phyloP scores from a whole-genome alignment of 2,113 vertebrate species.

The Labrus mixtus region DNA sequence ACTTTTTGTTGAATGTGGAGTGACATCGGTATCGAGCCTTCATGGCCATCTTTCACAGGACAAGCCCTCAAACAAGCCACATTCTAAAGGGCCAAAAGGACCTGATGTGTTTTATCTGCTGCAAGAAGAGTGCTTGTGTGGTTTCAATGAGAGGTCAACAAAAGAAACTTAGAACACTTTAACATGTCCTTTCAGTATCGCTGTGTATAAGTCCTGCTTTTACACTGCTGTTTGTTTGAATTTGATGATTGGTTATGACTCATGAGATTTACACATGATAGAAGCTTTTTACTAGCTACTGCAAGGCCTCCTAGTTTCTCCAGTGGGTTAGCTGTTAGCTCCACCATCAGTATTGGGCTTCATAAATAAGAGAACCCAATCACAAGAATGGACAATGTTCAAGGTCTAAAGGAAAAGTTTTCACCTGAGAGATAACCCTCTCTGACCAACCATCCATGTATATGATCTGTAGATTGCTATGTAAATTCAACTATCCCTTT shows the following conservation, averaged over 20 bases:
- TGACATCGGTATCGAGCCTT: constrained; percentile 33
- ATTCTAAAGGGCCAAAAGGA: constrained; percentile 21
- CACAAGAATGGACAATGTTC: background rate
- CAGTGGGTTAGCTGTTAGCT: background rate
- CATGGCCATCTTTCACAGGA: constrained; percentile 2
- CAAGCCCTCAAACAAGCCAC: constrained; percentile 8
- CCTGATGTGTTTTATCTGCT: background rate
- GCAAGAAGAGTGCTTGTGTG: constrained; percentile 14
- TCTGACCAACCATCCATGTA: too few species aligned
- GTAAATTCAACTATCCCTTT: too few species aligned
- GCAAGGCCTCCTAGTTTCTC: background rate
- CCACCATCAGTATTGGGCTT: background rate
- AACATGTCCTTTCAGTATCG: background rate
- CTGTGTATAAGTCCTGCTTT: background rate
- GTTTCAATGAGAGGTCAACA: constrained; percentile 12
- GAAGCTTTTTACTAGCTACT: too few species aligned
- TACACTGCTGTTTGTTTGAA: background rate
- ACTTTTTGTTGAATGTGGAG: constrained; percentile 42
- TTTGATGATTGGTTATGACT: background rate
- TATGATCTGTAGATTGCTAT: too few species aligned
- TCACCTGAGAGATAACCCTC: background rate
- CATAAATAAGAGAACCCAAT: background rate
- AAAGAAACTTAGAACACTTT: background rate
- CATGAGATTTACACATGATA: background rate
- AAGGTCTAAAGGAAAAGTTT: background rate